Evolutionary conservation across 2,113 vertebrate species (phyloP), one percentile per base, ranked within the genome.

Genomic region (Fukomys damarensis): DNA sequence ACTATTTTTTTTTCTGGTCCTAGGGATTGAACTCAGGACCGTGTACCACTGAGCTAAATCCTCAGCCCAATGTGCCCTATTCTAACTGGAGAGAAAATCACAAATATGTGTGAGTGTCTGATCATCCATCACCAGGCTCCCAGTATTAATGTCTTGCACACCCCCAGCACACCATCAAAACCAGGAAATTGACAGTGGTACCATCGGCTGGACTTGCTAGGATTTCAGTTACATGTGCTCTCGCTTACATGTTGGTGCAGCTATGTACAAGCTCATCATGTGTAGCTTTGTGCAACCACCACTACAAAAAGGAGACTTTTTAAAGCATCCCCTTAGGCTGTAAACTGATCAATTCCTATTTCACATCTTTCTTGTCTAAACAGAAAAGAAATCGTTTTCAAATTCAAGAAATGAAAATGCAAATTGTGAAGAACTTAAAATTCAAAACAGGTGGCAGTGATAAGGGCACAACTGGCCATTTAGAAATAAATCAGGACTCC

Each of bases 361-460:
- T 91, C n/a, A 59, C 8, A 43, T 59, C 19, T 70, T 22, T 41
- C 70, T 83, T 83, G 32, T 91, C 32, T 43, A 91, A 24, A 65
- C 3, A 77, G 68, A 94, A 66, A 68, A 80, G 92, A 59, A 83
- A 20, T 8, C 43, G n/a, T 14, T 16, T 95, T 91, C 14, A 91
- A 88, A 38, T 68, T 41, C 41, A 74, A 84, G 35, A 88, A 74
- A 81, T 38, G 56, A 59, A 79, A 85, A 26, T 65, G 14, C 58
- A 93, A 54, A 79, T 38, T 41, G 1, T 84, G 49, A 92, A 74
- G 81, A 89, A 91, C 17, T 56, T 84, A 24, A 83, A 92, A 88
- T 24, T 65, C 61, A 8, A 84, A 92, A 26, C 32, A 93, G 8
- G n/a, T 59, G 14, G n/a, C 43, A 20, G 28, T 76, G 59, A 32